Conservation (phyloP, 2,113 vertebrate genomes). For the Rhinolophus sinicus region DNA sequence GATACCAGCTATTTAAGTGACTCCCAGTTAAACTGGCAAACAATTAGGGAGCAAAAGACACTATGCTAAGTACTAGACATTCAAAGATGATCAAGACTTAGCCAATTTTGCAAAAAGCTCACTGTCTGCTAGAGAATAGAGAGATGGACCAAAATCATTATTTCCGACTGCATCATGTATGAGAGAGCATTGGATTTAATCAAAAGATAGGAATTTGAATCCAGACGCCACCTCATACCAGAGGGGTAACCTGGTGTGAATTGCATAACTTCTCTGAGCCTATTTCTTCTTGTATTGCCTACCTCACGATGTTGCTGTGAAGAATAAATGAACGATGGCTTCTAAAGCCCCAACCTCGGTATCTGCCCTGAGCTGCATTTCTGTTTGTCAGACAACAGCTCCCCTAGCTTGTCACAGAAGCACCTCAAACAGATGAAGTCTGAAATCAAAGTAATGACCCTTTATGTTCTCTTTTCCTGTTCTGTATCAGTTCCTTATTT, state of each 20-base stretch:
- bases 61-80: neutral
- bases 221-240: neutral
- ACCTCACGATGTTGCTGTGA: neutral
- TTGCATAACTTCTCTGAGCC: neutral
- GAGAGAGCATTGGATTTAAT: neutral
- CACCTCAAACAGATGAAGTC: neutral
- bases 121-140: neutral
- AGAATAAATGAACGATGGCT: neutral
- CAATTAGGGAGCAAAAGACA: neutral
- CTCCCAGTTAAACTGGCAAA: neutral
- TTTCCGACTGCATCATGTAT: neutral
- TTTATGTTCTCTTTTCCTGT: neutral
- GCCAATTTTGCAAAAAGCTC: neutral
- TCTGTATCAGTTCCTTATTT: neutral
- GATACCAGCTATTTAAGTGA: conserved; percentile 35
- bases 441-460: neutral
- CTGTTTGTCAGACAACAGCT: neutral
- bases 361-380: neutral
- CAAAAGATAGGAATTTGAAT: conserved; percentile 20
- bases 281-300: neutral
- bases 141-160: neutral
- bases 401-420: neutral
- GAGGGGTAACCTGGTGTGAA: neutral
- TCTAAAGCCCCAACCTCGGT: neutral
- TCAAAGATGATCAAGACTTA: neutral